A percentile compares a stretch with the other conserved stretches of the same genome.
Conservation (phyloP, 2,113 vertebrate species). For the Apteryx owenii region DNA sequence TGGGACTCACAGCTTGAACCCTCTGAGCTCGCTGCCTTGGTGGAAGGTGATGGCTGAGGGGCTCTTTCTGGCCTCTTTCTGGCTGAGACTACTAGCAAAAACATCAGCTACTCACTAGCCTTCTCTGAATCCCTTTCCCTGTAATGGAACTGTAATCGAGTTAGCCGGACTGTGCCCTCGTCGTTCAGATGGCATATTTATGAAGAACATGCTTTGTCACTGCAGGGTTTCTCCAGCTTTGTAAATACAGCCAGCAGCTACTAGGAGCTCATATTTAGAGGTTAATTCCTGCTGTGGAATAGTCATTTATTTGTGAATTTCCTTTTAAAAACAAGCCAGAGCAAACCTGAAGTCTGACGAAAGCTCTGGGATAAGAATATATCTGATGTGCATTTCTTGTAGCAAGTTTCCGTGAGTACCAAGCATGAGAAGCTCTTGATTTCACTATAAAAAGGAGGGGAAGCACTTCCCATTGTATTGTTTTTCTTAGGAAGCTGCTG, state of each 20-base stretch:
- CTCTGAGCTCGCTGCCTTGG: background rate
- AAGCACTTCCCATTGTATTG: background rate
- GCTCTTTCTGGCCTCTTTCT: background rate
- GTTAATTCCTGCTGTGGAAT: accelerated
- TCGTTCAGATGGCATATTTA: accelerated
- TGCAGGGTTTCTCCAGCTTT: background rate
- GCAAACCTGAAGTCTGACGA: background rate
- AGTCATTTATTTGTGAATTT: background rate
- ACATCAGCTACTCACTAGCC: background rate
- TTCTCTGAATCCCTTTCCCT: accelerated
- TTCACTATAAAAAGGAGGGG: background rate
- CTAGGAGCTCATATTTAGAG: background rate
- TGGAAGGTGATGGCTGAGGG: background rate
- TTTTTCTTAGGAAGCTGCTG: background rate
- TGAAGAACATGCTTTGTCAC: accelerated
- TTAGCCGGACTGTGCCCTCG: accelerated
- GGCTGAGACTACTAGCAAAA: background rate
- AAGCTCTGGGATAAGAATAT: background rate
- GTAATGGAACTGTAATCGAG: accelerated
- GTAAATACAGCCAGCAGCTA: background rate
- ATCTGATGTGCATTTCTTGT: background rate
- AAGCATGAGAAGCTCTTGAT: background rate
- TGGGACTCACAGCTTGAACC: background rate
- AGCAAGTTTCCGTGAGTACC: background rate
- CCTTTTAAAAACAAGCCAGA: background rate